These are phyloP conservation scores for Microctenopoma steveboyesi DNA, from an alignment of 2,797 vertebrate species.

Conservation along the genomic window DNA sequence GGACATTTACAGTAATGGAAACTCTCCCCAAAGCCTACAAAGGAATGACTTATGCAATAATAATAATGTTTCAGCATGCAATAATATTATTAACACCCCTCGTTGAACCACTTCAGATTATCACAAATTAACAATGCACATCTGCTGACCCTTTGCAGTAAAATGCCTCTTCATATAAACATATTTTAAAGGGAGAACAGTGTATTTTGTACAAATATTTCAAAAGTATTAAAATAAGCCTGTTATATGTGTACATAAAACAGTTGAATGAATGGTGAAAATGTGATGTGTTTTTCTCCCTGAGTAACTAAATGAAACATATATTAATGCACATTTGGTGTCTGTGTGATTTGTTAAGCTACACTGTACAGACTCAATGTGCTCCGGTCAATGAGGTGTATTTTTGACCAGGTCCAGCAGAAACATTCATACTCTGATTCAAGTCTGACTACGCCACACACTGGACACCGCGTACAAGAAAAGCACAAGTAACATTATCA, in stretches of 20 bases:
- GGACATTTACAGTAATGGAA: slow-evolving; percentile 50
- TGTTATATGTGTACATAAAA: slow-evolving; percentile 81
- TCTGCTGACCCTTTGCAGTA: slow-evolving; percentile 63
- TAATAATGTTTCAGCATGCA: slow-evolving; percentile 75
- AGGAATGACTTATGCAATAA: slow-evolving; percentile 81
- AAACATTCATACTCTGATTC: background rate
- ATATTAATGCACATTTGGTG: slow-evolving; percentile 73
- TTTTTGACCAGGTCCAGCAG: background rate
- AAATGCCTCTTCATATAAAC: slow-evolving; percentile 65
- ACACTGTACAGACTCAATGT: background rate
- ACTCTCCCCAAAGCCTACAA: slow-evolving; percentile 50
- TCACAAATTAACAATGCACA: slow-evolving; percentile 62
- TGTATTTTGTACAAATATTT: slow-evolving; percentile 86
- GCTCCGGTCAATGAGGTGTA: background rate
- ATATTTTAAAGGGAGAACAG: slow-evolving; percentile 78
- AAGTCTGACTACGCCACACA: background rate
- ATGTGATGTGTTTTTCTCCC: slow-evolving; percentile 72
- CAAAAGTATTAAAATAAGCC: slow-evolving; percentile 80
- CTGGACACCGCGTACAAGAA: no score
- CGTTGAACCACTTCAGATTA: slow-evolving; percentile 32
- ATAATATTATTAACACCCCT: slow-evolving; percentile 61
- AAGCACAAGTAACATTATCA: no score
- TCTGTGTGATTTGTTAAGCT: slow-evolving; percentile 63
- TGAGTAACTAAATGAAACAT: slow-evolving; percentile 81
- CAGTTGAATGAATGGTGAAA: slow-evolving; percentile 76